These are phyloP conservation scores for Pseudopipra pipra DNA, from an alignment of 2,113 vertebrate genomes.

Conservation along the genomic window DNA sequence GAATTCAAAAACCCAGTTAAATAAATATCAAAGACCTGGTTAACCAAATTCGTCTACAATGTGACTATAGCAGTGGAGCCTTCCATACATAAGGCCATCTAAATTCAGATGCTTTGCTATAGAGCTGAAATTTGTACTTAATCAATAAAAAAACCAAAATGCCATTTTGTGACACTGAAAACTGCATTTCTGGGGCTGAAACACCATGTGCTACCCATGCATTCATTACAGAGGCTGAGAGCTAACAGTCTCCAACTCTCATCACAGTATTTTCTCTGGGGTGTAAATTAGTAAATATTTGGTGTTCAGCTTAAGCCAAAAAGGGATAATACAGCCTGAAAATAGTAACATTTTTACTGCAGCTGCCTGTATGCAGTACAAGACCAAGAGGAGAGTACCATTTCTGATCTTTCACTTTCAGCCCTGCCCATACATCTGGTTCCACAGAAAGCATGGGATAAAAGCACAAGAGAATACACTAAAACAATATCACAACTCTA, in stretches of 20 bases:
- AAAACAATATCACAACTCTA: background rate
- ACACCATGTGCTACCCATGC: background rate
- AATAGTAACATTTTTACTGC: background rate
- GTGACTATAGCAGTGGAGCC: background rate
- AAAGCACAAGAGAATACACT: rapidly evolving
- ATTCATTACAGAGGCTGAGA: background rate
- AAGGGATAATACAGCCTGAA: background rate
- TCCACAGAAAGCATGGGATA: background rate
- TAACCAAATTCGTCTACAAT: background rate
- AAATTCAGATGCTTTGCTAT: background rate
- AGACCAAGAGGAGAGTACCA: background rate
- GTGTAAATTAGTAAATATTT: background rate
- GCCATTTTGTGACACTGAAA: background rate
- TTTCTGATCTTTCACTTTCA: background rate
- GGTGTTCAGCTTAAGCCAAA: background rate
- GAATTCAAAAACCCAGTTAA: background rate
- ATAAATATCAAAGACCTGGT: background rate
- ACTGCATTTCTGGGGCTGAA: background rate
- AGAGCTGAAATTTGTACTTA: background rate
- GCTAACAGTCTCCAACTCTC: background rate
- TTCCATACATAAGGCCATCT: background rate
- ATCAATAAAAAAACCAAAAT: background rate
- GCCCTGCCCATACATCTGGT: background rate
- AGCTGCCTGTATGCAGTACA: background rate
- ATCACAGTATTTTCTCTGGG: background rate